Evolutionary conservation across 53 echinoderm and acorn worm genomes (phyloP), one percentile per base, ranked within the genome.

Genomic region (Paracentrotus lividus): DNA sequence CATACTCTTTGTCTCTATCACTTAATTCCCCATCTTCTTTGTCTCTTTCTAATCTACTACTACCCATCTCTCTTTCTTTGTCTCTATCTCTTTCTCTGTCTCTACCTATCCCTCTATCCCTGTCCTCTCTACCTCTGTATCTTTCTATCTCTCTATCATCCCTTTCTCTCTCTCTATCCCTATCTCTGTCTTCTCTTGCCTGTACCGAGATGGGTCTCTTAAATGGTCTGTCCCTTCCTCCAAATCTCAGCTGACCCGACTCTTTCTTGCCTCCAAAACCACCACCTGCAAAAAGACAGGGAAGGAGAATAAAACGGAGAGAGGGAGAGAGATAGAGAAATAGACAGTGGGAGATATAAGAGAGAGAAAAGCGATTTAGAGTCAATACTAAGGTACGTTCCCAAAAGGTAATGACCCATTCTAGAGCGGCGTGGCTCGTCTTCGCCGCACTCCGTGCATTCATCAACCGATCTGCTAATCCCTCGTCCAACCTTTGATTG

Each of bases 261-360:
- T 99, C 99, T 57, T 99, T 99, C 94, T 94, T 95, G 60, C 99
- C 99, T n/a, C 99, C 97, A 91, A 99, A 97, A 6, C 99, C 99
- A 76, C 99, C 99, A 42, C 99, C 99, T 99, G 95, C 23, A 94
- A 38, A 85, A 18, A 93, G 21, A 51, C 45, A 51, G 52, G 69
- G n/a, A 84, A 29, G 49, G 0, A 16, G 84, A 84, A 14, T 49
- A 29, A 84, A 15, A 84, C 1, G 18, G n/a, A 81, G 47, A 47
- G 49, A 76, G 20, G 13, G 68, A 68, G 10, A 68, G 8, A 68
- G 42, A 75, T 5, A 44, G 81, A 78, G 2, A 78, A n/a, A 45
- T 23, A 44, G 3, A 81, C 12, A 26, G 47, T n/a, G 32, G 47
- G 14, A 21, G 26, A n/a, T 8, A 38, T 33, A 14, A 5, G 47